Conservation (phyloP, 2,888 invertebrate genomes). For the Nezara viridula region DNA sequence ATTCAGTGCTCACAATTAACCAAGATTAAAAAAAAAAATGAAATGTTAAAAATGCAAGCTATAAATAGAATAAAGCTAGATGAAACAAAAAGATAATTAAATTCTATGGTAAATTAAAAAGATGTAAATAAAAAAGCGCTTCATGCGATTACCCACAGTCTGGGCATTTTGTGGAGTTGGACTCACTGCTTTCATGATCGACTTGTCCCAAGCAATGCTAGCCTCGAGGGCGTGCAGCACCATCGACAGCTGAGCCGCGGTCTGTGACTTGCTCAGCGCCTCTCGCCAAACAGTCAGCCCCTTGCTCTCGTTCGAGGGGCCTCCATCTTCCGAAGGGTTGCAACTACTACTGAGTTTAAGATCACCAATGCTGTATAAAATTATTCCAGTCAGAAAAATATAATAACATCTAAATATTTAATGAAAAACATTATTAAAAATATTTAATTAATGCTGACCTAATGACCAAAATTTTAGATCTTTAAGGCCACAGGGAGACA, state of each 20-base stretch:
- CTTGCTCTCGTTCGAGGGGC: conserved; percentile 69
- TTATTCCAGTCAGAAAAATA: background rate
- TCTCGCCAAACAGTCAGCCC: conserved; percentile 91
- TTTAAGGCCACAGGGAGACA: too few relatives aligned
- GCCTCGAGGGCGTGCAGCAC: conserved; percentile 90
- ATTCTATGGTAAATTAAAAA: conserved; percentile 53
- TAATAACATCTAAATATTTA: too few relatives aligned
- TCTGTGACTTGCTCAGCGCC: conserved; percentile 85
- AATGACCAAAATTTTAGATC: too few relatives aligned
- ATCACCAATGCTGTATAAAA: conserved; percentile 60
- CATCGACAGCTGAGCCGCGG: conserved; percentile 92
- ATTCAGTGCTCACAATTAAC: conserved; percentile 61
- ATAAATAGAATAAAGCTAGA: conserved; percentile 46
- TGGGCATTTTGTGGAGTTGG: conserved; percentile 63
- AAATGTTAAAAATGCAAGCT: conserved; percentile 47
- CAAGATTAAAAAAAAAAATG: conserved; percentile 49
- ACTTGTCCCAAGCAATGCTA: conserved; percentile 98
- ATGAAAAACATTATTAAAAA: too few relatives aligned
- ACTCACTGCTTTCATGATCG: conserved; percentile 99
- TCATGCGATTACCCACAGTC: conserved; percentile 64
- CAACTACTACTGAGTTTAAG: conserved; percentile 61
- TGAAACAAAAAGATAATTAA: conserved; percentile 53
- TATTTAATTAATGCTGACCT: too few relatives aligned
- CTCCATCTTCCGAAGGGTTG: conserved; percentile 59
- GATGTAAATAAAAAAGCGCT: conserved; percentile 57